A percentile compares a stretch with the other conserved stretches of the same genome.
These are phyloP conservation scores for Podarcis lilfordi DNA, from an alignment of 2,797 vertebrate genomes.

Conservation along the genomic window DNA sequence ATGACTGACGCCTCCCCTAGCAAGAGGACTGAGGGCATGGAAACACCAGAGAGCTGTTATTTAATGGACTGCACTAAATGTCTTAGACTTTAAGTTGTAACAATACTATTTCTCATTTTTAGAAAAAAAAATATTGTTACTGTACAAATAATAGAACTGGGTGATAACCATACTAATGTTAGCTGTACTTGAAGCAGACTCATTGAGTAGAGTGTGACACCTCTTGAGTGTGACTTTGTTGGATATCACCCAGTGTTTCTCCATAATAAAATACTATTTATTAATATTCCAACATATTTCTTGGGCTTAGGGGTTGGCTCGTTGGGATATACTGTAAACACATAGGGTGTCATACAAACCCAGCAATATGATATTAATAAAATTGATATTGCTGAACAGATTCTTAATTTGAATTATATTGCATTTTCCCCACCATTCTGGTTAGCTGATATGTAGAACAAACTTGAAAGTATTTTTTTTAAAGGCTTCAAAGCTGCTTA, in stretches of 20 bases:
- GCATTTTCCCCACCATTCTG: neutral
- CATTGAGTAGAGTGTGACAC: no score
- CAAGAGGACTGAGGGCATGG: neutral
- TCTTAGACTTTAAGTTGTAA: neutral
- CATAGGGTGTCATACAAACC: neutral
- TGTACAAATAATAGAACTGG: neutral
- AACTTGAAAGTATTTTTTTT: slow-evolving; percentile 21
- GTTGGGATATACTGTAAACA: neutral
- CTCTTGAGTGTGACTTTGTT: no score
- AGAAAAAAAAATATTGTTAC: no score
- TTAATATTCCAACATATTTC: neutral
- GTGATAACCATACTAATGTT: neutral
- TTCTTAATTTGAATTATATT: slow-evolving; percentile 5
- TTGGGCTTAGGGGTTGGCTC: neutral
- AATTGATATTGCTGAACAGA: slow-evolving; percentile 2
- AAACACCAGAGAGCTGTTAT: neutral
- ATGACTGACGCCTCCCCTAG: neutral
- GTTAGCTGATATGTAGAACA: slow-evolving; percentile 12
- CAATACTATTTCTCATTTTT: neutral
- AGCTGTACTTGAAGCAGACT: neutral
- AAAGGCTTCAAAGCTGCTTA: neutral
- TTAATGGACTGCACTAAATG: neutral
- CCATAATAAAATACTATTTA: neutral
- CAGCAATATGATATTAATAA: neutral
- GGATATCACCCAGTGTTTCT: neutral